Evolutionary conservation across 1,140 invertebrate species (phyloP).

Genomic region (Homarus americanus): DNA sequence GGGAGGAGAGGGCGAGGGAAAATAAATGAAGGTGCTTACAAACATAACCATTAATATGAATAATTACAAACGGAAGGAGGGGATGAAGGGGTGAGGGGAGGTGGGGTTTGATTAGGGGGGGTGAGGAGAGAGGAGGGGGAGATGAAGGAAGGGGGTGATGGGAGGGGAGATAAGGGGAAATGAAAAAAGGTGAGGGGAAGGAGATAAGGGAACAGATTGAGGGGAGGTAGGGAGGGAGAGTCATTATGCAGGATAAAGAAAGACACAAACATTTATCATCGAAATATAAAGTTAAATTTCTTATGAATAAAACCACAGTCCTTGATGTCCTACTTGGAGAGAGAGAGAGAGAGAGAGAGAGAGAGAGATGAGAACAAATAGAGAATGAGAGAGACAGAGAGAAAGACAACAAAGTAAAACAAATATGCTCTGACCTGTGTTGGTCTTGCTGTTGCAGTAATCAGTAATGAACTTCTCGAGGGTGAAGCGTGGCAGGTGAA

Average conservation of each 20-base stretch:
- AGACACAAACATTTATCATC: no score
- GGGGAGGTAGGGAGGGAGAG: neutral
- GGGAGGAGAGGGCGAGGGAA: neutral
- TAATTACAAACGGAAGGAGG: neutral
- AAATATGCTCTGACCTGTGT: slow-evolving; percentile 86
- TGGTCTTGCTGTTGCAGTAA: slow-evolving; percentile 97
- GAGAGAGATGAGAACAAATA: no score
- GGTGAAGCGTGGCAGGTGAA: slow-evolving; percentile 95
- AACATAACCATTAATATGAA: no score
- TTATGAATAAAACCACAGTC: no score
- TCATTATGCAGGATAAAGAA: neutral
- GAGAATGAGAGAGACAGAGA: neutral
- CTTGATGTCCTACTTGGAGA: no score
- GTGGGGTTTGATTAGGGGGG: no score
- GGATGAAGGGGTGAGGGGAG: neutral
- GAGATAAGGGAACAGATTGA: neutral
- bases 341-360: no score
- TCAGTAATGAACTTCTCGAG: slow-evolving; percentile 94
- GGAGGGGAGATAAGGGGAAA: neutral
- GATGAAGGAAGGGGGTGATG: neutral
- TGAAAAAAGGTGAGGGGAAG: neutral
- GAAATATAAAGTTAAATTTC: no score
- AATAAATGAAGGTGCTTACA: neutral
- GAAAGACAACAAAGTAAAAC: neutral
- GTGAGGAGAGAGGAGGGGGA: neutral